Percentiles rank a stretch among this genome's conserved stretches.
Conservation (phyloP, 2,797 vertebrate genomes). For the Paguma larvata region DNA sequence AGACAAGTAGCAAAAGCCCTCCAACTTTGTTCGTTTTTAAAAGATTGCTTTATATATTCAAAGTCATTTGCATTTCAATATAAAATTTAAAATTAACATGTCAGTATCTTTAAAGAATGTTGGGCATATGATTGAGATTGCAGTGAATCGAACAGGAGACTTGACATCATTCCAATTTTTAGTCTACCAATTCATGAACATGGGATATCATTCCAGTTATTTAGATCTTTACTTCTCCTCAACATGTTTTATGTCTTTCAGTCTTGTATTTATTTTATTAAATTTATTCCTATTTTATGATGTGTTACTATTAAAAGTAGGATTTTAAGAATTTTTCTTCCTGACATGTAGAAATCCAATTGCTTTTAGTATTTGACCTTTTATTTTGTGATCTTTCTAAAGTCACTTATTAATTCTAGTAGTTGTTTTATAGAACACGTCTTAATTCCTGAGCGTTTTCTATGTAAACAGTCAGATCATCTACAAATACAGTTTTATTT, state of each 20-base stretch:
- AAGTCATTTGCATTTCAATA: slow-evolving; percentile 16
- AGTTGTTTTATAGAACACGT: background rate
- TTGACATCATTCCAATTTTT: slow-evolving; percentile 1
- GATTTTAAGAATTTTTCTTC: slow-evolving; percentile 19
- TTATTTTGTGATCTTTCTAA: background rate
- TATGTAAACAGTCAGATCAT: background rate
- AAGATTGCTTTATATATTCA: slow-evolving; percentile 5
- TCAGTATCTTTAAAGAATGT: background rate
- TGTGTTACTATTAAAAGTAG: background rate
- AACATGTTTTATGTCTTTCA: background rate
- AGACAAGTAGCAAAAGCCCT: background rate
- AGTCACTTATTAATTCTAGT: background rate
- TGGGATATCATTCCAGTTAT: background rate
- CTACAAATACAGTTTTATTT: background rate
- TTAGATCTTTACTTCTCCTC: background rate
- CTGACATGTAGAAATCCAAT: background rate
- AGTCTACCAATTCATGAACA: slow-evolving; percentile 19
- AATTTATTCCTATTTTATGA: slow-evolving; percentile 21
- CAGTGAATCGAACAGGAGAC: background rate
- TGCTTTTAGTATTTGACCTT: slow-evolving; percentile 3
- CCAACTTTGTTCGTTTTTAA: background rate
- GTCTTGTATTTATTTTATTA: slow-evolving; percentile 35
- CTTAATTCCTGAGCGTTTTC: background rate
- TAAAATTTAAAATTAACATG: slow-evolving; percentile 44
- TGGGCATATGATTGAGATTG: background rate